Conservation (phyloP, 1,140 invertebrate species). For the Formica selysi region DNA sequence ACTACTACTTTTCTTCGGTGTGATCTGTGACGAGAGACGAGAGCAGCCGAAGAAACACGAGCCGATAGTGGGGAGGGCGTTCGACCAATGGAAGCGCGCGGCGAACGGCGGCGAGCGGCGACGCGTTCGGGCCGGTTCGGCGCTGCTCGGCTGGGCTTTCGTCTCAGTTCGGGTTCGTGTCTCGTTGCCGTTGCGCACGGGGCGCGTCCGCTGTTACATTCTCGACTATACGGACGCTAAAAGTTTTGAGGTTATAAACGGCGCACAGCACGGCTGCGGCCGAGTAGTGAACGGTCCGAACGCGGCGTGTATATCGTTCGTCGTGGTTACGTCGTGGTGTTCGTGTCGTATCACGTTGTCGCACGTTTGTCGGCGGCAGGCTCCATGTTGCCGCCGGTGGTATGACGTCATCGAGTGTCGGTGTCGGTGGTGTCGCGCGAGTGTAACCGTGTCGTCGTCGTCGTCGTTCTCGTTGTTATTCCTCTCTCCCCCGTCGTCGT, state of each 20-base stretch:
- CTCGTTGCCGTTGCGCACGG: slow-evolving; percentile 63
- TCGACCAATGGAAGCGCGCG: slow-evolving; percentile 16
- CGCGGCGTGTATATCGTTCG: slow-evolving; percentile 22
- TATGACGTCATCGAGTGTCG: slow-evolving; percentile 81
- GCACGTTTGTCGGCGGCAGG: slow-evolving; percentile 36
- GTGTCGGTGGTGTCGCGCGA: slow-evolving; percentile 73
- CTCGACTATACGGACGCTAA: neutral
- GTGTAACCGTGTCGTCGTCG: slow-evolving; percentile 55
- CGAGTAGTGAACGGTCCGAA: slow-evolving; percentile 18
- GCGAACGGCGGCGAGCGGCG: neutral
- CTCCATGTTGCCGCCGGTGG: slow-evolving; percentile 73
- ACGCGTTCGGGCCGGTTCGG: slow-evolving; percentile 37
- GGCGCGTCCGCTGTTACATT: slow-evolving; percentile 42
- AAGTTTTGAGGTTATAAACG: slow-evolving; percentile 65
- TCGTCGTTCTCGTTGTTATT: slow-evolving; percentile 26
- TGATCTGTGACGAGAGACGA: neutral
- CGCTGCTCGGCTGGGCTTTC: slow-evolving; percentile 35
- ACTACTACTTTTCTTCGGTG: neutral
- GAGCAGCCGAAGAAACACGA: neutral
- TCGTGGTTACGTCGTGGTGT: slow-evolving; percentile 7
- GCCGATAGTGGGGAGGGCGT: neutral
- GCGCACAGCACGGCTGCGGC: slow-evolving; percentile 13
- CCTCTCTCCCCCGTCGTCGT: slow-evolving; percentile 28
- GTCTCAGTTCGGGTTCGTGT: slow-evolving; percentile 51
- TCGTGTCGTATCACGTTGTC: slow-evolving; percentile 26